Percentiles rank a stretch among this genome's conserved stretches.
Conservation (phyloP, 2,888 invertebrate genomes). For the Scotopteryx bipunctaria region DNA sequence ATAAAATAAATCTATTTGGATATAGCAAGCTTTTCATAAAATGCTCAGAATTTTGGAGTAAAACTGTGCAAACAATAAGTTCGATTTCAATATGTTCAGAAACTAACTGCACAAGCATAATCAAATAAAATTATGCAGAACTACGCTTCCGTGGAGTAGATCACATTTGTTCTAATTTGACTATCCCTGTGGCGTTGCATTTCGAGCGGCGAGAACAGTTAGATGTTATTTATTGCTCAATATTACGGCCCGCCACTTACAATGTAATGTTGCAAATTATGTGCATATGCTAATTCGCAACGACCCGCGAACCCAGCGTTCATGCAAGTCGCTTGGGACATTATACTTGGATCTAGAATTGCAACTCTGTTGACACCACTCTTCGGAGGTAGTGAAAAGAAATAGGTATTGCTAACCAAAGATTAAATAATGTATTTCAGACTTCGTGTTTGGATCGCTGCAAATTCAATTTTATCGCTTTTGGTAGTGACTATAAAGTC, state of each 20-base stretch:
- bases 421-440: too few relatives aligned
- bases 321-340: slow-evolving; percentile 21
- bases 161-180: slow-evolving; percentile 57
- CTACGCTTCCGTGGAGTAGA: slow-evolving; percentile 34
- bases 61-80: too few relatives aligned
- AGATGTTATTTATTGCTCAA: slow-evolving; percentile 59
- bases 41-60: too few relatives aligned
- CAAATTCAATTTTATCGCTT: too few relatives aligned
- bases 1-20: too few relatives aligned
- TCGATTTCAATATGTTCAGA: too few relatives aligned
- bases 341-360: slow-evolving; percentile 6
- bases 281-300: slow-evolving; percentile 56
- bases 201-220: slow-evolving; percentile 43
- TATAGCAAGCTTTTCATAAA: too few relatives aligned
- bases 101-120: slow-evolving; percentile 21
- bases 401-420: too few relatives aligned
- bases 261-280: slow-evolving; percentile 52
- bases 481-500: too few relatives aligned
- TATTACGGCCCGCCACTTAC: slow-evolving; percentile 53
- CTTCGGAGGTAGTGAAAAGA: too few relatives aligned
- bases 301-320: slow-evolving; percentile 40
- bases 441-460: too few relatives aligned
- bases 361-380: not conserved
- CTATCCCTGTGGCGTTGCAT: slow-evolving; percentile 37
- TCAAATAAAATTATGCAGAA: slow-evolving; percentile 38